Conservation (phyloP, 2,113 vertebrate species). For the Pituophis catenifer region DNA sequence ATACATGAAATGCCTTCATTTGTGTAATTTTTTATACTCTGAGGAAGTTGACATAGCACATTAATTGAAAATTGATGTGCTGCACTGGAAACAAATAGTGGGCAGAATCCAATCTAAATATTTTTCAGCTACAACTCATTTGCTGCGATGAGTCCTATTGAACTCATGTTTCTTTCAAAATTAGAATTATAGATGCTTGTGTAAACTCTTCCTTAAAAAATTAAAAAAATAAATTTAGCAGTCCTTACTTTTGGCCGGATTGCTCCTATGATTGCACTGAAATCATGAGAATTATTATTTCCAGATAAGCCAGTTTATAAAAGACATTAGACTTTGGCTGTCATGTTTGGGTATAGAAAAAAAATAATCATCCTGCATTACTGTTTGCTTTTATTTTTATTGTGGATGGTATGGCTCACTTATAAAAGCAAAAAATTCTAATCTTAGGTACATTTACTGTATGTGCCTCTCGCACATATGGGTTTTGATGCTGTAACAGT, state of each 20-base stretch:
- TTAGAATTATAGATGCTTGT: background rate
- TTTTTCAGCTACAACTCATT: background rate
- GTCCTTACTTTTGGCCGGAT: background rate
- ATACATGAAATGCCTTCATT: constrained; percentile 33
- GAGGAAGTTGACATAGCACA: background rate
- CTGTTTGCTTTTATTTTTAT: background rate
- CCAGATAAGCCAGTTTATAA: background rate
- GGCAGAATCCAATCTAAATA: background rate
- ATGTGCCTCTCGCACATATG: background rate
- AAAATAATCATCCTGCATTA: too few relatives aligned
- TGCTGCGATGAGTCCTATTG: background rate
- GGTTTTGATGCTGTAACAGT: background rate
- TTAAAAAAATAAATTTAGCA: background rate
- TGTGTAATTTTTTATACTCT: background rate
- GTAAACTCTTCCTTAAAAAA: background rate
- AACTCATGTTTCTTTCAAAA: background rate
- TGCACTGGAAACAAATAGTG: background rate
- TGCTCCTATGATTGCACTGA: background rate
- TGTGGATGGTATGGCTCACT: background rate
- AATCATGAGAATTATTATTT: background rate
- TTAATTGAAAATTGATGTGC: background rate
- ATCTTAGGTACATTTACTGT: background rate
- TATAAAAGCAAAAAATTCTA: background rate
- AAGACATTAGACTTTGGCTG: background rate
- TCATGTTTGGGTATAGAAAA: background rate